phyloP scores from a whole-genome alignment of 2,797 vertebrate species.

The Manis pentadactyla region DNA sequence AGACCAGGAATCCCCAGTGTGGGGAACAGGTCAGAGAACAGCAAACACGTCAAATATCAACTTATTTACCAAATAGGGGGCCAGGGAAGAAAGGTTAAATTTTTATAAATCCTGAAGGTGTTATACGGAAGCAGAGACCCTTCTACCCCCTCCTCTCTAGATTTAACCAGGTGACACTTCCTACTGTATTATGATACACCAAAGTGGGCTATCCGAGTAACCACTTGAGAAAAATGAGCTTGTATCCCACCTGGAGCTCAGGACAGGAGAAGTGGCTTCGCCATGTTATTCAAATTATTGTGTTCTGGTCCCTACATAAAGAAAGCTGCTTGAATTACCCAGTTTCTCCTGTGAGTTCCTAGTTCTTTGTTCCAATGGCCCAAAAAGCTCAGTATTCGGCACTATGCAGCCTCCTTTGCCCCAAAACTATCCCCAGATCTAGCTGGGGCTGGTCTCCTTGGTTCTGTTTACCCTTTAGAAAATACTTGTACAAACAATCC shows the following conservation, averaged over 20 bases:
- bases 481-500: constrained; percentile 77
- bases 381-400: constrained; percentile 49
- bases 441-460: constrained; percentile 64
- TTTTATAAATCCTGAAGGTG: constrained; percentile 27
- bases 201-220: background rate
- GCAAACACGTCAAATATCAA: constrained; percentile 72
- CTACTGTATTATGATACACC: background rate
- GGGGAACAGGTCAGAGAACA: constrained; percentile 73
- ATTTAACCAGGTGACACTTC: background rate
- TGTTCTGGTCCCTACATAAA: constrained; percentile 70
- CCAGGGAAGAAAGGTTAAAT: background rate
- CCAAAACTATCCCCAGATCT: background rate
- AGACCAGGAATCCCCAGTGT: constrained; percentile 71
- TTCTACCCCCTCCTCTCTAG: background rate
- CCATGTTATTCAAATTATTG: background rate
- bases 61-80: constrained; percentile 65
- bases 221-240: background rate
- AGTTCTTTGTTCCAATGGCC: constrained; percentile 60
- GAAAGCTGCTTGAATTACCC: constrained; percentile 54
- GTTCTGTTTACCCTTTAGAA: constrained; percentile 61
- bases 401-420: background rate
- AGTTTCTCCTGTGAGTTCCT: constrained; percentile 36
- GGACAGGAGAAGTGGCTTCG: constrained; percentile 49
- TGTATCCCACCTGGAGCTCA: background rate
- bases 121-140: constrained; percentile 56